Percentiles rank a stretch among this genome's conserved stretches.
Conservation (phyloP, 2,888 invertebrate genomes). For the Phengaris arion region DNA sequence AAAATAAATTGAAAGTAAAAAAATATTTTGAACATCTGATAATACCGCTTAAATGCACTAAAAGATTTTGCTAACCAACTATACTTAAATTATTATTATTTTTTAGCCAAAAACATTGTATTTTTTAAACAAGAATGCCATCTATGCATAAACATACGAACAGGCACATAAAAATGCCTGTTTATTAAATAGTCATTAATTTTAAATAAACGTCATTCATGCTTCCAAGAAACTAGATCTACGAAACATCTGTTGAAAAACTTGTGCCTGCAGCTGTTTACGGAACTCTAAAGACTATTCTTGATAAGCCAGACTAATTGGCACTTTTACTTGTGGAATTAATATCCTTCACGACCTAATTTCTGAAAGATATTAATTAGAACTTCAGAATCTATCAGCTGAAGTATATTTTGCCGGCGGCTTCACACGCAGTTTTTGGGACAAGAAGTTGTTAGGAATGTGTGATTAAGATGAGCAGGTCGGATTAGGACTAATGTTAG, state of each 20-base stretch:
- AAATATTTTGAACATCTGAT: too few relatives aligned
- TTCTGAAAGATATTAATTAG: not conserved
- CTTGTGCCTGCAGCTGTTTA: not conserved
- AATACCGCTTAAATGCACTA: too few relatives aligned
- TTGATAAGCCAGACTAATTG: not conserved
- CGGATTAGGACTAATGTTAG: not conserved
- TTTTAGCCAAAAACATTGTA: not conserved
- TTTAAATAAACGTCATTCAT: slow-evolving; percentile 13
- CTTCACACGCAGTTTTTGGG: not conserved
- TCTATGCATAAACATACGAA: not conserved
- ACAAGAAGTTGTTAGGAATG: not conserved
- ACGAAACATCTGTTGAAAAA: slow-evolving; percentile 12
- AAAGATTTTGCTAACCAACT: too few relatives aligned
- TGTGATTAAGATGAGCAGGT: not conserved
- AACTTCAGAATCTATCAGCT: not conserved
- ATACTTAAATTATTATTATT: too few relatives aligned
- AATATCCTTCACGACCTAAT: not conserved
- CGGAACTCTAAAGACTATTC: not conserved
- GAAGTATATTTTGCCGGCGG: not conserved
- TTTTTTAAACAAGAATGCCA: too few relatives aligned
- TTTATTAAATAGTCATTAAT: slow-evolving; percentile 2
- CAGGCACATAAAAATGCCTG: not conserved
- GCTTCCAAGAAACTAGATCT: not conserved
- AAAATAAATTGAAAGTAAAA: not conserved
- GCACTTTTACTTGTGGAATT: not conserved